These are phyloP conservation scores for Hexactinellida sp. DNA, from an alignment of 37 sponge, comb jelly and placozoan genomes.

Conservation along the genomic window DNA sequence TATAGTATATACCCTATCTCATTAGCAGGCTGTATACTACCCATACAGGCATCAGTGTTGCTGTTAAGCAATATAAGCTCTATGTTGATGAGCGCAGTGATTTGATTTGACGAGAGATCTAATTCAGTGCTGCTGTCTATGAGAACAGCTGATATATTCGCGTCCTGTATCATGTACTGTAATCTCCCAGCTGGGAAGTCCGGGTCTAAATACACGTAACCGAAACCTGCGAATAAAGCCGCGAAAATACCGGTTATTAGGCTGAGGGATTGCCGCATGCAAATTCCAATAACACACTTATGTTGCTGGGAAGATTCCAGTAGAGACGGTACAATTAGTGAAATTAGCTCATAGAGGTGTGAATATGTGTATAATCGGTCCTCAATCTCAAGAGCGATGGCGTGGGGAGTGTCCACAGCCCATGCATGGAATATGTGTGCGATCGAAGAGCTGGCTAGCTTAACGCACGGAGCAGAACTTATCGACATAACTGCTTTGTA, in stretches of 20 bases:
- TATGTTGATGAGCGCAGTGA: background rate
- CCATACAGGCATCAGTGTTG: background rate
- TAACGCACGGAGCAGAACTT: background rate
- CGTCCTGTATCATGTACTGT: background rate
- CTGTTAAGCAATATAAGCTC: background rate
- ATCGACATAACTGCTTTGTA: background rate
- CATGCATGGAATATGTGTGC: background rate
- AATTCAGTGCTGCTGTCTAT: background rate
- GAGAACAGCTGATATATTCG: background rate
- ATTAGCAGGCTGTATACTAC: background rate
- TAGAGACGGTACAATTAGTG: background rate
- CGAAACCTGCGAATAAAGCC: background rate
- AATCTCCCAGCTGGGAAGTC: background rate
- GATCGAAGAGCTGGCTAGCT: background rate
- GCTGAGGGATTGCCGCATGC: background rate
- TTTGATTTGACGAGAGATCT: background rate
- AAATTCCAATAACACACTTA: background rate
- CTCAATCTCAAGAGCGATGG: background rate
- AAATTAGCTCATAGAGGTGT: background rate
- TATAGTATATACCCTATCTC: background rate
- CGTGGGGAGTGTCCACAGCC: background rate
- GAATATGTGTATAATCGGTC: background rate
- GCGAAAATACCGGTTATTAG: background rate
- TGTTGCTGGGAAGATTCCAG: background rate
- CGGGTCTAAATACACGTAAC: constrained; percentile 4